Evolutionary conservation across 2,113 vertebrate genomes (phyloP).

Genomic region (Eudyptes chrysolophus): DNA sequence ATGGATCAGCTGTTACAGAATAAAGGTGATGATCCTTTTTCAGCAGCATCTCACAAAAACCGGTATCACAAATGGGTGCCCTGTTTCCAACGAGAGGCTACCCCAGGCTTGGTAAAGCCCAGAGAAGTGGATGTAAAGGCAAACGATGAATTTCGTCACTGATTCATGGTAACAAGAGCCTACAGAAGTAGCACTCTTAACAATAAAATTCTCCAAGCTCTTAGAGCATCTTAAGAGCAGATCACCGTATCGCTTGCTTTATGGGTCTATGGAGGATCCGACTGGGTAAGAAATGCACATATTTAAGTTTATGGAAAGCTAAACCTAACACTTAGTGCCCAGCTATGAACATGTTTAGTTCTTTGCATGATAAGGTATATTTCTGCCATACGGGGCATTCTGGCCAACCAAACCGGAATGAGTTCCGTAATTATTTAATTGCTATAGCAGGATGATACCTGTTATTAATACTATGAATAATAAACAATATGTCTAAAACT

Average conservation of each 20-base stretch:
- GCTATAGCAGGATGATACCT: neutral
- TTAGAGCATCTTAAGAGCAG: constrained; percentile 28
- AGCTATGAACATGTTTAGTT: neutral
- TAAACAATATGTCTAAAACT: neutral
- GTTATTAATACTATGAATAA: constrained; percentile 34
- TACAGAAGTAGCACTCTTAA: constrained; percentile 23
- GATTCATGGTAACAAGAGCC: constrained; percentile 26
- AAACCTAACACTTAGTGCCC: neutral
- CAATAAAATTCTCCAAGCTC: constrained; percentile 30
- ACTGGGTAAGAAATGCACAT: constrained; percentile 43
- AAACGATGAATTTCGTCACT: neutral
- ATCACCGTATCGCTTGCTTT: neutral
- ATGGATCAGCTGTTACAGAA: neutral
- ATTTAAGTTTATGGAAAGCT: constrained; percentile 41
- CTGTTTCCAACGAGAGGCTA: neutral
- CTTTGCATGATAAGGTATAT: neutral
- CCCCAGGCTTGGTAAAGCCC: neutral
- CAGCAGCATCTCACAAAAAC: neutral
- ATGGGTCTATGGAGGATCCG: constrained; percentile 33
- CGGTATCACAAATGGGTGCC: neutral
- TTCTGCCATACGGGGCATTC: neutral
- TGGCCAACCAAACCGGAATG: neutral
- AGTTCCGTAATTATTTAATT: constrained; percentile 26
- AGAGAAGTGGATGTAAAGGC: neutral
- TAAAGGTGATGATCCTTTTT: neutral